Conservation (phyloP, 2,888 invertebrate species). For the Uloborus plumipes region DNA sequence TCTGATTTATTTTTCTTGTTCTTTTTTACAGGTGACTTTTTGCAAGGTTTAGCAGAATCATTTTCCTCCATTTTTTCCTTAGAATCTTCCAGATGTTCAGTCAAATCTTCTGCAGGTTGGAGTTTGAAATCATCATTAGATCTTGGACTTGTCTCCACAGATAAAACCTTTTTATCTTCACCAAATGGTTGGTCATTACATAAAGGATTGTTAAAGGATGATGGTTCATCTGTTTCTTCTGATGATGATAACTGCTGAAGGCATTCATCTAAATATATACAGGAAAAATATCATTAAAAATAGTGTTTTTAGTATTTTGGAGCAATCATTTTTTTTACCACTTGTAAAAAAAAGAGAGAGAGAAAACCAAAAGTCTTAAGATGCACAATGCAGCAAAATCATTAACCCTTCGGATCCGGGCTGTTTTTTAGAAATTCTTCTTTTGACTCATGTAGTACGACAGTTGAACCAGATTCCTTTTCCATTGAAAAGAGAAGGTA, state of each 20-base stretch:
- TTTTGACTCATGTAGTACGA: no score
- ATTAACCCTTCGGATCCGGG: no score
- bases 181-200: slow-evolving; percentile 86
- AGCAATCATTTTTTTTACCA: no score
- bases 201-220: slow-evolving; percentile 78
- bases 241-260: slow-evolving; percentile 51
- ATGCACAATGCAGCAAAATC: no score
- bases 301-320: no score
- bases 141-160: slow-evolving; percentile 18
- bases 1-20: slow-evolving; percentile 40
- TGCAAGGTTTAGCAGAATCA: slow-evolving; percentile 24
- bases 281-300: neutral
- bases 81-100: slow-evolving; percentile 20
- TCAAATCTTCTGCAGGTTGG: slow-evolving; percentile 4
- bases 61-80: slow-evolving; percentile 37
- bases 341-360: no score
- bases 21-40: slow-evolving; percentile 45
- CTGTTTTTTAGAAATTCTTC: no score
- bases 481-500: no score
- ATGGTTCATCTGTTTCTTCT: slow-evolving; percentile 57
- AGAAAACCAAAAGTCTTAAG: no score
- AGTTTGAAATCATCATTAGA: slow-evolving; percentile 47
- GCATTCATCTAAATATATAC: slow-evolving; percentile 30
- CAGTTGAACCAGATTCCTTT: no score
- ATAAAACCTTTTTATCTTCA: slow-evolving; percentile 75